phyloP scores from a whole-genome alignment of 2,888 invertebrate species.

The Leucozona laternaria region DNA sequence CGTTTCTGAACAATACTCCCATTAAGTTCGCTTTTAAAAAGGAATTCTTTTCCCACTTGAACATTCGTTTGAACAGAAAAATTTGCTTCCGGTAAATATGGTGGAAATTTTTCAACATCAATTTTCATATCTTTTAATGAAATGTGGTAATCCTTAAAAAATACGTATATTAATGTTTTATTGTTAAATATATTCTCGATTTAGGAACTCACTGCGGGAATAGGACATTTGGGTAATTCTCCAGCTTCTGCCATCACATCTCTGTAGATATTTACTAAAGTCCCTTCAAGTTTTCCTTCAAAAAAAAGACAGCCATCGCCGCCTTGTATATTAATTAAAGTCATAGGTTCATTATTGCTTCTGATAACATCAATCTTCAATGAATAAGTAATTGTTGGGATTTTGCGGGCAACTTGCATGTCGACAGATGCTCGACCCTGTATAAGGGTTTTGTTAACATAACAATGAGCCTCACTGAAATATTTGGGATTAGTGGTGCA shows the following conservation, averaged over 20 bases:
- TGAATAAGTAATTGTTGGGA: not conserved
- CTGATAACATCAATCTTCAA: not conserved
- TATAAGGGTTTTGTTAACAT: not conserved
- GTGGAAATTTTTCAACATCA: slow-evolving; percentile 28
- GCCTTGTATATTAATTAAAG: not conserved
- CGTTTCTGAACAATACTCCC: slow-evolving; percentile 8
- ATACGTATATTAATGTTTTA: not conserved
- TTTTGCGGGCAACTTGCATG: not conserved
- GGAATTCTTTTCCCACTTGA: not conserved
- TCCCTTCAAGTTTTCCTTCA: not conserved
- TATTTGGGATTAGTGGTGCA: not conserved
- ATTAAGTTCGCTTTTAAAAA: not conserved
- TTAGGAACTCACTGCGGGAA: not conserved
- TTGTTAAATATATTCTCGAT: no score
- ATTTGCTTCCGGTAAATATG: slow-evolving; percentile 27
- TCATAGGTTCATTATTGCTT: not conserved
- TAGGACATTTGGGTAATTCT: slow-evolving; percentile 11
- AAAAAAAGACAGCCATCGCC: not conserved
- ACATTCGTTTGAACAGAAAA: not conserved
- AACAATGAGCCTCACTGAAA: not conserved
- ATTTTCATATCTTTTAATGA: not conserved
- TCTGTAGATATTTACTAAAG: not conserved
- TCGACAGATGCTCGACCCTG: not conserved
- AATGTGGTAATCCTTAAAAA: slow-evolving; percentile 7
- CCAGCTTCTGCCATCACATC: not conserved